Evolutionary conservation across 2,797 vertebrate species (phyloP).

Genomic region (Pangasius djambal): DNA sequence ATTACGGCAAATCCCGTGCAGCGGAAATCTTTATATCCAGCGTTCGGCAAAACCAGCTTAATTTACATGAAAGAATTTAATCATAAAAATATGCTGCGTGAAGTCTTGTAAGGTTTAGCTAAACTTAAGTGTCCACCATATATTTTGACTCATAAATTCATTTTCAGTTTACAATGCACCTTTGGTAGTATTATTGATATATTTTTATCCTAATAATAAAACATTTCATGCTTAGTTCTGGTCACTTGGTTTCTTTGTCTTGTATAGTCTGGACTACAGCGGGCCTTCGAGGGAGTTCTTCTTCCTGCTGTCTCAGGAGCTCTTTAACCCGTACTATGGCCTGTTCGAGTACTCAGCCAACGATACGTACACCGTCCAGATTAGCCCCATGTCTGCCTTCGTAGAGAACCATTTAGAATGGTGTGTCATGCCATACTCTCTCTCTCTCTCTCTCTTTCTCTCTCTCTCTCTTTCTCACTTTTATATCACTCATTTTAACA

Average conservation of each 20-base stretch:
- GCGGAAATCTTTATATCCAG: neutral
- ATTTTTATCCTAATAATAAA: neutral
- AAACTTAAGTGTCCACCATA: neutral
- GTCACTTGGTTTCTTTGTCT: neutral
- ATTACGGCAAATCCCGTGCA: neutral
- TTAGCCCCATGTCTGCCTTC: constrained; percentile 98
- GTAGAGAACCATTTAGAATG: constrained; percentile 98
- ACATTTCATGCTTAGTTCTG: neutral
- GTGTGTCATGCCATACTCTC: constrained; percentile 70
- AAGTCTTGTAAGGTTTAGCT: too few species aligned
- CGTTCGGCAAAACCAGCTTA: neutral
- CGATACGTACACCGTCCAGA: constrained; percentile 96
- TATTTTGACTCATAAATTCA: neutral
- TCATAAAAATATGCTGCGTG: neutral
- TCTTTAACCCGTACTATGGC: constrained; percentile 98
- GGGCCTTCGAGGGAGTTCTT: constrained; percentile 97
- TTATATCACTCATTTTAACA: constrained; percentile 33
- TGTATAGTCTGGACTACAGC: constrained; percentile 90
- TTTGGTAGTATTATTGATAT: neutral
- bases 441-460: constrained; percentile 5
- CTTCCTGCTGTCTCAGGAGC: constrained; percentile 96
- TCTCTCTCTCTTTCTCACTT: neutral
- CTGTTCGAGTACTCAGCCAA: constrained; percentile 98
- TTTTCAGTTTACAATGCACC: neutral
- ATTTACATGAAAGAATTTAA: neutral